Conservation (phyloP, 1,140 invertebrate species). For the Episyrphus balteatus region DNA sequence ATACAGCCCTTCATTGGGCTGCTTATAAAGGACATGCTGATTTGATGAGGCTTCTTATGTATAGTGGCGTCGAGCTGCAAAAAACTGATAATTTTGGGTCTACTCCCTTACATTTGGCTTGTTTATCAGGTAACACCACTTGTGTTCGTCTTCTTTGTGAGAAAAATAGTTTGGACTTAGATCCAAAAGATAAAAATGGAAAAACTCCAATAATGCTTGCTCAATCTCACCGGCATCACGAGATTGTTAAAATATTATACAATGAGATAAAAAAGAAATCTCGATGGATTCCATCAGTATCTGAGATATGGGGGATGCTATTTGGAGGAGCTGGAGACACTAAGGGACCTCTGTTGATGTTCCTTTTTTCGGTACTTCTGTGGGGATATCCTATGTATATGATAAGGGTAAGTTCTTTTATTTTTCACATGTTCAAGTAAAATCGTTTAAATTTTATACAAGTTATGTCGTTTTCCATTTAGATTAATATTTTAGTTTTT, state of each 20-base stretch:
- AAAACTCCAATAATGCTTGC: slow-evolving; percentile 83
- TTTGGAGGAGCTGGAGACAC: slow-evolving; percentile 84
- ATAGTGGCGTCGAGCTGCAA: slow-evolving; percentile 51
- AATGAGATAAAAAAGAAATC: slow-evolving; percentile 67
- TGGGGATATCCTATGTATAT: slow-evolving; percentile 93
- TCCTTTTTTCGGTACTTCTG: slow-evolving; percentile 69
- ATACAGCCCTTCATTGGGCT: slow-evolving; percentile 87
- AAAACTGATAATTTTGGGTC: slow-evolving; percentile 88
- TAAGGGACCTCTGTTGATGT: slow-evolving; percentile 76
- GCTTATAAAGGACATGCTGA: slow-evolving; percentile 84
- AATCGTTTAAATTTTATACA: too few relatives aligned
- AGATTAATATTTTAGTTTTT: not conserved
- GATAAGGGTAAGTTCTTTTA: slow-evolving; percentile 49
- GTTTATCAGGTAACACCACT: slow-evolving; percentile 71
- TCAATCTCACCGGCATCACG: slow-evolving; percentile 71
- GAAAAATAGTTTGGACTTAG: slow-evolving; percentile 64
- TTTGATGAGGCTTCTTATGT: slow-evolving; percentile 76
- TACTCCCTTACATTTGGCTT: slow-evolving; percentile 85
- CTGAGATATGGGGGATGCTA: slow-evolving; percentile 78
- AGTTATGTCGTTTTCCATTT: too few relatives aligned
- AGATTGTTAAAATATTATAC: slow-evolving; percentile 69
- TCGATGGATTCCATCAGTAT: slow-evolving; percentile 73
- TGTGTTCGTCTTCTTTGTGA: slow-evolving; percentile 75
- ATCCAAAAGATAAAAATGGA: slow-evolving; percentile 79
- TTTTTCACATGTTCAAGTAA: not conserved